Evolutionary conservation across 2,113 vertebrate genomes (phyloP).

Genomic region (Lasiurus borealis): DNA sequence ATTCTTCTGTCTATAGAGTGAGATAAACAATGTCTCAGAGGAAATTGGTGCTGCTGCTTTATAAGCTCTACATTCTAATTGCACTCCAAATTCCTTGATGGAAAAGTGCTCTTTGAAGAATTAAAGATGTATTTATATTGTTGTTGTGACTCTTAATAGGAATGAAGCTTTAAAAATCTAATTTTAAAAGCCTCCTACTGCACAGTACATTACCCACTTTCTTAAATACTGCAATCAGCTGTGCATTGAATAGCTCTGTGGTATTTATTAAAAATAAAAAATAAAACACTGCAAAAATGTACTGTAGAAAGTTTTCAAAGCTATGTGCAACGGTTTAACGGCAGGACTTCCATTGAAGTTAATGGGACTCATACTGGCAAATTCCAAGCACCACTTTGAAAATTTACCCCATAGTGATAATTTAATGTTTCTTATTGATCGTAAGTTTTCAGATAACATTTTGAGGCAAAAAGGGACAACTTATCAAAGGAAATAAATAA

Average conservation of each 20-base stretch:
- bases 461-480: slow-evolving; percentile 55
- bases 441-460: slow-evolving; percentile 70
- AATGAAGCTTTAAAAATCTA: slow-evolving; percentile 71
- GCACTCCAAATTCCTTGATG: slow-evolving; percentile 50
- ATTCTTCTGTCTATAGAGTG: neutral
- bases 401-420: slow-evolving; percentile 77
- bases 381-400: slow-evolving; percentile 71
- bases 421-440: slow-evolving; percentile 72
- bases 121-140: slow-evolving; percentile 66
- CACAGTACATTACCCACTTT: slow-evolving; percentile 63
- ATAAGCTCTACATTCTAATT: slow-evolving; percentile 46
- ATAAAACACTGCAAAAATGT: neutral
- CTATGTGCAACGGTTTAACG: slow-evolving; percentile 34
- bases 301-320: slow-evolving; percentile 55
- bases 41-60: neutral
- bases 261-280: slow-evolving; percentile 66
- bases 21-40: slow-evolving; percentile 64
- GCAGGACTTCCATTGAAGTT: slow-evolving; percentile 67
- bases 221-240: slow-evolving; percentile 73
- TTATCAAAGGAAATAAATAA: slow-evolving; percentile 69
- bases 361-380: slow-evolving; percentile 75
- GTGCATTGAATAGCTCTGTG: slow-evolving; percentile 32
- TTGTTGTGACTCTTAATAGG: slow-evolving; percentile 68
- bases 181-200: slow-evolving; percentile 71
- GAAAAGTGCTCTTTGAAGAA: slow-evolving; percentile 65